Base-by-base conservation (phyloP, 2,888 invertebrate genomes). In the Acronicta leporina region DNA sequence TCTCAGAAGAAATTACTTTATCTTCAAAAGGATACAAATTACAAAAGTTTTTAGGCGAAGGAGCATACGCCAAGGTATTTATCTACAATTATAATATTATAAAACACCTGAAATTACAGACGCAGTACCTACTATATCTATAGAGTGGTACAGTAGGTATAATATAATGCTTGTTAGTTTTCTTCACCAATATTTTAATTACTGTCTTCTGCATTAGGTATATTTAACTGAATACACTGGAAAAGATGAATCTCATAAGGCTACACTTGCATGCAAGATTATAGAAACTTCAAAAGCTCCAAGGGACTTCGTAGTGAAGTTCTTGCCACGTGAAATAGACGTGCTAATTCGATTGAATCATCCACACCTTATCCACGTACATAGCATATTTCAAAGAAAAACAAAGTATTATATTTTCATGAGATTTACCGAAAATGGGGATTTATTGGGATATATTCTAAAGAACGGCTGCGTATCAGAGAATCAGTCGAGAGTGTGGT, bases 251-350 rank as follows among this genome's bases (percentile, higher is more conserved):
- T 16, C 63, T 1, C 77, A 77, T 42, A 93, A 89, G 80, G 30
- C 76, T 14, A 68, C 76, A 11, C 88, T 97, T 56, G 97, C 97
- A 0, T 97, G 97, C 83, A 98, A 98, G 91, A 92, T 96, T 53
- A 96, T 98, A 48, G 97, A 97, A 84, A 96, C 96, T 5, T 86
- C 92, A 2, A 96, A 96, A 84, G 97, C 97, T 8, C 97, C 97
- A 0, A 96, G 95, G 83, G 97, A 98, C 84, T 97, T 97, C 79
- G 96, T 97, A 1, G 93, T 95, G 40, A 97, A 97, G 86, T 98
- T 98, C 88, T 91, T 98, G 62, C 97, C 98, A 0, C 95, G 98
- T 45, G 98, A 98, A 91, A 95, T 98, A 70, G 96, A 97, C 66
- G 96, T 98, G 53, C 93, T 98, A 46, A 95, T 96, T 30, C 95